Evolutionary conservation across 2,797 vertebrate genomes (phyloP).

Genomic region (Schizopygopsis malacanthus): DNA sequence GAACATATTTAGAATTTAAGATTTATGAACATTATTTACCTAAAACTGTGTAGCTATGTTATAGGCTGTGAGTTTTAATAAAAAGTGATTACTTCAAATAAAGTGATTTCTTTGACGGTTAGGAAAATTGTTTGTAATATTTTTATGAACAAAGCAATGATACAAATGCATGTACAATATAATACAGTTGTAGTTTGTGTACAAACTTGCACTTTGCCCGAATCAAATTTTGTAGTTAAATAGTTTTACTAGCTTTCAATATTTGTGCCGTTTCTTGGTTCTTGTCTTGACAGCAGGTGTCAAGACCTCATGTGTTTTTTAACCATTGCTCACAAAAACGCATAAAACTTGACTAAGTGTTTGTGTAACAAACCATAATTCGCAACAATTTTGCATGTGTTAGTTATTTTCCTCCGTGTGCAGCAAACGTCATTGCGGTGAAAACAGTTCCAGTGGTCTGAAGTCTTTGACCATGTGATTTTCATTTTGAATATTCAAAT

Average conservation of each 20-base stretch:
- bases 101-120: not conserved
- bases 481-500: conserved; percentile 39
- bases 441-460: not conserved
- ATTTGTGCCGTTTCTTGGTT: conserved; percentile 36
- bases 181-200: conserved; percentile 30
- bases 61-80: conserved; percentile 22
- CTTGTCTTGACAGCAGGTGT: conserved; percentile 16
- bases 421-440: not conserved
- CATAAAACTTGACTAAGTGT: conserved; percentile 4
- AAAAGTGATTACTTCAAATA: not conserved
- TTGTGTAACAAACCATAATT: conserved; percentile 16
- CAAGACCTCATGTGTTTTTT: not conserved
- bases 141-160: conserved; percentile 38
- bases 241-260: conserved; percentile 51
- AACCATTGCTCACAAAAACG: not conserved
- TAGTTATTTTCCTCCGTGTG: conserved; percentile 7
- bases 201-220: conserved; percentile 32
- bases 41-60: conserved; percentile 37
- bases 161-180: conserved; percentile 24
- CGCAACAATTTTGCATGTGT: conserved; percentile 27
- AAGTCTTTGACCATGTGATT: not conserved
- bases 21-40: conserved; percentile 24
- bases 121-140: conserved; percentile 35
- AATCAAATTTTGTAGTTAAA: conserved; percentile 24
- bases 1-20: conserved; percentile 31